A percentile compares a stretch with the other conserved stretches of the same genome.
phyloP scores from a whole-genome alignment of 2,113 vertebrate genomes.

The Gulo gulo region DNA sequence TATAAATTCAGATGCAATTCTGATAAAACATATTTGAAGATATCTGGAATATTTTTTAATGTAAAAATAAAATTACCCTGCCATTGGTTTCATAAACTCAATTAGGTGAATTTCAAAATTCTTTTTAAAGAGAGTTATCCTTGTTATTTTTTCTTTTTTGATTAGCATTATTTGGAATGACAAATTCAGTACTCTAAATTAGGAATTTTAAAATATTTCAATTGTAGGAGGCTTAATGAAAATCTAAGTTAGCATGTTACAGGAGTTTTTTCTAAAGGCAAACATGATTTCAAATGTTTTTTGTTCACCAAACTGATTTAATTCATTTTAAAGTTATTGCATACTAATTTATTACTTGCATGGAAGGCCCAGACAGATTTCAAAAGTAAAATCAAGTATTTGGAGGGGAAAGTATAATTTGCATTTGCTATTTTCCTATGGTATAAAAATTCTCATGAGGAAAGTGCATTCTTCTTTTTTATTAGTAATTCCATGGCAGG shows the following conservation, averaged over 20 bases:
- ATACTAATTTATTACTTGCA: slow-evolving; percentile 1
- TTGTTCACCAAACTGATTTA: neutral
- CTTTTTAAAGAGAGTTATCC: neutral
- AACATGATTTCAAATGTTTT: slow-evolving; percentile 21
- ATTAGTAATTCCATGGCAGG: neutral
- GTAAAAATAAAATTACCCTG: neutral
- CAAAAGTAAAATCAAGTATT: neutral
- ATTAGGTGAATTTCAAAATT: neutral
- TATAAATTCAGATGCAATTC: slow-evolving; percentile 10
- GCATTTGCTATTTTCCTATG: neutral
- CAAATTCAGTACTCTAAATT: neutral
- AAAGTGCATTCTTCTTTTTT: neutral
- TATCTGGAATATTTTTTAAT: slow-evolving; percentile 4
- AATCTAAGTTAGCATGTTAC: neutral
- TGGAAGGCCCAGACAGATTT: neutral
- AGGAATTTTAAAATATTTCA: slow-evolving; percentile 26
- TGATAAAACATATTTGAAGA: neutral
- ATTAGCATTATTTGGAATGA: neutral
- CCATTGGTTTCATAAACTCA: neutral
- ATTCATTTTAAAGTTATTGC: neutral
- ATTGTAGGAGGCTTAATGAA: neutral
- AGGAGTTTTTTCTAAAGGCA: slow-evolving; percentile 19
- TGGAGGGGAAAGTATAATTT: slow-evolving; percentile 2
- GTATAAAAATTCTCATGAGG: slow-evolving; percentile 13
- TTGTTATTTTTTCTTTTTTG: slow-evolving; percentile 11